Evolutionary conservation across 2,797 vertebrate species (phyloP).

Genomic region (Macropodus opercularis): DNA sequence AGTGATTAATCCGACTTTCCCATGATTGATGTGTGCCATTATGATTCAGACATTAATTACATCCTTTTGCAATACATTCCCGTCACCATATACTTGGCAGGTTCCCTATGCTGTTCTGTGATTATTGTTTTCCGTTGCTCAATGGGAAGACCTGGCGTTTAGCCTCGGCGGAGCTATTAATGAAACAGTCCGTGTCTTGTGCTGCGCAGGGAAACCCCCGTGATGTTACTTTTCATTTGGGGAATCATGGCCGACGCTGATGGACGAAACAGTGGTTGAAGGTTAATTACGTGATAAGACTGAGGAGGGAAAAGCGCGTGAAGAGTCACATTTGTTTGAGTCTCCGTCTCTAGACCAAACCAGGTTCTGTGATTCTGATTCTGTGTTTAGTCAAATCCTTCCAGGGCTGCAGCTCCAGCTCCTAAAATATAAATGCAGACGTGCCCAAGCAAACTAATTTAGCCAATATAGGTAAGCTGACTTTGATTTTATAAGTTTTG

Average conservation of each 20-base stretch:
- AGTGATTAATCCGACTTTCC: conserved; percentile 10
- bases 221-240: conserved; percentile 29
- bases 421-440: conserved; percentile 1
- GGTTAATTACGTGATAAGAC: conserved; percentile 52
- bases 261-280: conserved; percentile 42
- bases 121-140: conserved; percentile 5
- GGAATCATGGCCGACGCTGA: conserved; percentile 42
- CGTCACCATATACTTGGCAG: not conserved
- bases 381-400: conserved; percentile 16
- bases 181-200: conserved; percentile 38
- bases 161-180: conserved; percentile 41
- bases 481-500: conserved; percentile 16
- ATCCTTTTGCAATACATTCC: conserved; percentile 8
- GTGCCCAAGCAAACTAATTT: conserved; percentile 17
- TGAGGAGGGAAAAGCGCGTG: conserved; percentile 2
- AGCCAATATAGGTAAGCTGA: conserved; percentile 24
- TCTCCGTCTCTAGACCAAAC: not conserved
- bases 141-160: conserved; percentile 22
- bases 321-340: conserved; percentile 15
- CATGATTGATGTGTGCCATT: conserved; percentile 9
- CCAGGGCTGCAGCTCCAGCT: not conserved
- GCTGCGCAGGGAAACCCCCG: conserved; percentile 16
- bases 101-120: not conserved
- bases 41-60: conserved; percentile 28
- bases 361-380: not conserved